A percentile compares a stretch with the other conserved stretches of the same genome.
Conservation (phyloP, 35 echinoderm and acorn worm species). For the Acanthaster planci region DNA sequence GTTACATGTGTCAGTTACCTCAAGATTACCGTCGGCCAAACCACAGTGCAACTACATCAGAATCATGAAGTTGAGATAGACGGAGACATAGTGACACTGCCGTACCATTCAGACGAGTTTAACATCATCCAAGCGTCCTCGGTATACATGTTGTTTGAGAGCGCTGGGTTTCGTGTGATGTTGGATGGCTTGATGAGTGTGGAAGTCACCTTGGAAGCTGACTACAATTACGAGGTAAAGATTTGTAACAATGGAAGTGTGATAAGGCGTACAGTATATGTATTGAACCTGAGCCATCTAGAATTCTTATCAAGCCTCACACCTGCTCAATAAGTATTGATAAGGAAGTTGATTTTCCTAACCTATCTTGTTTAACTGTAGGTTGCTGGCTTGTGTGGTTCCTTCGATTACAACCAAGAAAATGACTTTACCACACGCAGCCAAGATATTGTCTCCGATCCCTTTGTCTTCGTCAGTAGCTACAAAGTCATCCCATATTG, state of each 20-base stretch:
- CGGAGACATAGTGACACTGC: slow-evolving; percentile 8
- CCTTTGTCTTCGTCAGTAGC: slow-evolving; percentile 1
- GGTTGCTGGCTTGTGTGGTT: slow-evolving; percentile 74
- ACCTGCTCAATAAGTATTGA: no score
- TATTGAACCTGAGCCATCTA: no score
- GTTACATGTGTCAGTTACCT: slow-evolving; percentile 10
- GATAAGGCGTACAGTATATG: no score
- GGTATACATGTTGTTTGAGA: slow-evolving; percentile 24
- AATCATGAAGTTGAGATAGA: slow-evolving; percentile 14
- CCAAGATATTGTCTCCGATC: slow-evolving; percentile 31
- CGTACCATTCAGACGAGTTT: slow-evolving; percentile 8
- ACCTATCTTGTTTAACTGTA: background rate
- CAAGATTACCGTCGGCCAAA: slow-evolving; percentile 7
- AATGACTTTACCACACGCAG: slow-evolving; percentile 81
- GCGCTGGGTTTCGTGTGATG: background rate
- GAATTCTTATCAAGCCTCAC: no score
- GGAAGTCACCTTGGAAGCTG: background rate
- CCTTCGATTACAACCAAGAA: slow-evolving; percentile 75
- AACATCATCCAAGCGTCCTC: slow-evolving; percentile 20
- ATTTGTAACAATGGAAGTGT: no score
- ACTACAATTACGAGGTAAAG: slow-evolving; percentile 25
- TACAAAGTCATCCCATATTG: slow-evolving; percentile 18
- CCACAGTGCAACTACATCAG: background rate
- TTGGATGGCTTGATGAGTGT: slow-evolving; percentile 23
- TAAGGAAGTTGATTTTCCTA: no score